Evolutionary conservation across 2,888 invertebrate species (phyloP), one percentile per base, ranked within the genome.

Genomic region (Eustalomyia histrio): DNA sequence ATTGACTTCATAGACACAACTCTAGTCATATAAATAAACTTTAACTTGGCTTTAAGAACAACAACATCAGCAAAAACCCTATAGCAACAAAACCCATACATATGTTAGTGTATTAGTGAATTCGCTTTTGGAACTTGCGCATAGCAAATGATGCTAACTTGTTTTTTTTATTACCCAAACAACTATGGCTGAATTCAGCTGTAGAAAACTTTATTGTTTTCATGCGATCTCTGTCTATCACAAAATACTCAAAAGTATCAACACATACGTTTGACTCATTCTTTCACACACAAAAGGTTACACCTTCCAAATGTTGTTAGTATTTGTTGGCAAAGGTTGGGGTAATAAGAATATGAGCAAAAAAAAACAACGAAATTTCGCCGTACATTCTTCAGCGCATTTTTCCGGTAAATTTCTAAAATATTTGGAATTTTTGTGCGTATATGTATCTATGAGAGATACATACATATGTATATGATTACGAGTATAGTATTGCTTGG

Each of bases 351-450:
- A 47, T 43, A 58, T 39, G 55, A 75, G 47, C n/a, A 21, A 58
- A 79, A 74, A 61, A 76, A 33, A 57, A 21, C 43, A n/a, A 35
- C 17, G 24, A 55, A 82, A 78, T 53, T 82, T 84, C 85, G 85
- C 85, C 85, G 84, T 78, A 83, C 84, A 85, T 85, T 85, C 85
- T 84, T 85, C 83, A 85, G 85, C 85, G 83, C 85, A 85, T 85
- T 85, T 84, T 85, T 85, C 85, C 85, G 85, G 85, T 84, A 82
- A 83, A 85, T 84, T 83, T 83, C 83, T 84, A 74, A 83, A 83
- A 85, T 85, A 84, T 83, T 85, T 84, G 84, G 83, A 84, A 81
- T 83, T 82, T 83, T 84, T 84, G 83, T 83, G 78, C 73, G 76
- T 83, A 76, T 67, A 63, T 65, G 75, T 61, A 71, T 78, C 52